These are phyloP conservation scores for Hyposoter didymator DNA, from an alignment of 2,888 invertebrate species.

Conservation along the genomic window DNA sequence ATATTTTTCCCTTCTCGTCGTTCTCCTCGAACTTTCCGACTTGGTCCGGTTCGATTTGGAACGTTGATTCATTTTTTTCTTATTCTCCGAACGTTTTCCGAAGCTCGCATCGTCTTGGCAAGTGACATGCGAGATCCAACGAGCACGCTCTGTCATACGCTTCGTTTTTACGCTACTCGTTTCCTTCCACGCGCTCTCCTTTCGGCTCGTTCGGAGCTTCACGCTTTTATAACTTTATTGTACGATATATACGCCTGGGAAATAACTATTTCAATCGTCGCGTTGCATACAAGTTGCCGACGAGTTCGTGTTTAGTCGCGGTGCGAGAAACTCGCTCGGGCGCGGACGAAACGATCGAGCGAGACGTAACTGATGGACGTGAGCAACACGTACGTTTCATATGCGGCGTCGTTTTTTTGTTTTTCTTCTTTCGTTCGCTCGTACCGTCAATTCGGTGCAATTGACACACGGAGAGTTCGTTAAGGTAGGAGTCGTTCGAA, in stretches of 20 bases:
- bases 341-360: constrained; percentile 15
- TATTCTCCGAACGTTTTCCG: constrained; percentile 23
- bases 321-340: constrained; percentile 61
- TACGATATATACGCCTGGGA: constrained; percentile 22
- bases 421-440: not conserved
- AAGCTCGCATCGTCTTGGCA: not conserved
- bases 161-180: constrained; percentile 37
- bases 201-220: constrained; percentile 12
- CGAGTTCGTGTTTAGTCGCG: constrained; percentile 28
- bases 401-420: constrained; percentile 11
- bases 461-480: constrained; percentile 15
- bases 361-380: not conserved
- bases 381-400: constrained; percentile 31
- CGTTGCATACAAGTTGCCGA: not conserved
- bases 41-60: constrained; percentile 74
- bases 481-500: too few species aligned
- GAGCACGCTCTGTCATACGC: constrained; percentile 47
- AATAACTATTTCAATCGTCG: constrained; percentile 47
- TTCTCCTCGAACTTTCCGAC: constrained; percentile 65
- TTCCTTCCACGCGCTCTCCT: constrained; percentile 37
- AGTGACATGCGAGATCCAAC: constrained; percentile 12
- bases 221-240: constrained; percentile 36
- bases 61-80: constrained; percentile 42
- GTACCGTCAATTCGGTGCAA: not conserved
- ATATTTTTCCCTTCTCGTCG: constrained; percentile 54